A percentile compares a stretch with the other conserved stretches of the same genome.
Conservation (phyloP, 2,113 vertebrate genomes). For the Aegotheles bennettii region DNA sequence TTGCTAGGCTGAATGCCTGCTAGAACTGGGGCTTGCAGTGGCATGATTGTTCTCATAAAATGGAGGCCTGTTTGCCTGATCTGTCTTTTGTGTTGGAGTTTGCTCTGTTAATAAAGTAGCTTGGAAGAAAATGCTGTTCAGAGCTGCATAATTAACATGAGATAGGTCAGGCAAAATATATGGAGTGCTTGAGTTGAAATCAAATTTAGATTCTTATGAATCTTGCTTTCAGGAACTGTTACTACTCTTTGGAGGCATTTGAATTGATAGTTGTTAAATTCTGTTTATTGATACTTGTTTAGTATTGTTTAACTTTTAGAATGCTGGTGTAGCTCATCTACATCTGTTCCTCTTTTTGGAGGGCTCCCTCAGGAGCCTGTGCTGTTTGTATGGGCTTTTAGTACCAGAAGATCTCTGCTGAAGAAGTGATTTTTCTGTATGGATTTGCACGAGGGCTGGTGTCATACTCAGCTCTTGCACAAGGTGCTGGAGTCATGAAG, state of each 20-base stretch:
- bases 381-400: neutral
- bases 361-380: neutral
- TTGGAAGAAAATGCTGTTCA: neutral
- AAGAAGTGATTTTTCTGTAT: neutral
- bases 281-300: neutral
- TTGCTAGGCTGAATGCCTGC: neutral
- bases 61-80: neutral
- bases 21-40: neutral
- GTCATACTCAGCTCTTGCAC: fast-evolving
- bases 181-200: neutral
- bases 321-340: neutral
- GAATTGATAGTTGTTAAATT: neutral
- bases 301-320: neutral
- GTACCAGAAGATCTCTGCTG: neutral
- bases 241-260: neutral
- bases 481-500: neutral
- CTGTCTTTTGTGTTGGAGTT: neutral
- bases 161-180: neutral
- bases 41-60: neutral
- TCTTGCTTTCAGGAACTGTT: neutral
- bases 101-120: neutral
- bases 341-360: neutral
- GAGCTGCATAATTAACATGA: neutral
- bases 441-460: fast-evolving
- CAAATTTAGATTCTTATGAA: neutral